phyloP scores from a whole-genome alignment of 1,140 invertebrate genomes.

The Uloborus diversus region DNA sequence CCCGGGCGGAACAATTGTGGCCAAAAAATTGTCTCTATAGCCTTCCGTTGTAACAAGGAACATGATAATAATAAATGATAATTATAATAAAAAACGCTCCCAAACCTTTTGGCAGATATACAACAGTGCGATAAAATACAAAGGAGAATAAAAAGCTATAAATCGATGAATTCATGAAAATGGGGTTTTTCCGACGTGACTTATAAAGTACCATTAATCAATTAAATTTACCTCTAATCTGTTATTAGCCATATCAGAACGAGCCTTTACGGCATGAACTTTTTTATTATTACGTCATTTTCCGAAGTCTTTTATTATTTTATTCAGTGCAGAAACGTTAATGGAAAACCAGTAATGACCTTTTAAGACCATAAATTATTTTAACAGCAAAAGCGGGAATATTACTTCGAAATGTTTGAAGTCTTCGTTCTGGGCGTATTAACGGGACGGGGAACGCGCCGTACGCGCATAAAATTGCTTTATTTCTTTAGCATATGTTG shows the following conservation, averaged over 20 bases:
- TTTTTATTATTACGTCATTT: slow-evolving; percentile 38
- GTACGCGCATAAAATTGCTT: no score
- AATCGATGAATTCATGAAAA: slow-evolving; percentile 24
- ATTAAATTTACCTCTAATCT: slow-evolving; percentile 44
- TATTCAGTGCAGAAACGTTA: slow-evolving; percentile 28
- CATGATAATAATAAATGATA: no score
- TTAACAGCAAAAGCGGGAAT: slow-evolving; percentile 1
- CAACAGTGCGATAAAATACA: no score
- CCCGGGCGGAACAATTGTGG: no score
- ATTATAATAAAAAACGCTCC: no score
- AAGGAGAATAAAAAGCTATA: slow-evolving; percentile 10
- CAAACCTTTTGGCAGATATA: no score
- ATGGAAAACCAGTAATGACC: slow-evolving; percentile 48
- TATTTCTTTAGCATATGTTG: no score
- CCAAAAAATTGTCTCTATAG: no score
- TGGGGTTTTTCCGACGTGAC: slow-evolving; percentile 1
- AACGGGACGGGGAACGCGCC: no score
- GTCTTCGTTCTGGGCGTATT: no score
- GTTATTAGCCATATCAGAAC: slow-evolving; percentile 30
- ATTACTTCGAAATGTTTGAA: no score
- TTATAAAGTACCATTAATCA: slow-evolving; percentile 37
- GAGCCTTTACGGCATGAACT: neutral
- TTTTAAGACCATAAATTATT: slow-evolving; percentile 37
- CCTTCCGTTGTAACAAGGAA: no score
- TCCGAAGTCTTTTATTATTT: slow-evolving; percentile 27